phyloP scores from a whole-genome alignment of 53 echinoderm and acorn worm species.

The Patiria pectinifera region DNA sequence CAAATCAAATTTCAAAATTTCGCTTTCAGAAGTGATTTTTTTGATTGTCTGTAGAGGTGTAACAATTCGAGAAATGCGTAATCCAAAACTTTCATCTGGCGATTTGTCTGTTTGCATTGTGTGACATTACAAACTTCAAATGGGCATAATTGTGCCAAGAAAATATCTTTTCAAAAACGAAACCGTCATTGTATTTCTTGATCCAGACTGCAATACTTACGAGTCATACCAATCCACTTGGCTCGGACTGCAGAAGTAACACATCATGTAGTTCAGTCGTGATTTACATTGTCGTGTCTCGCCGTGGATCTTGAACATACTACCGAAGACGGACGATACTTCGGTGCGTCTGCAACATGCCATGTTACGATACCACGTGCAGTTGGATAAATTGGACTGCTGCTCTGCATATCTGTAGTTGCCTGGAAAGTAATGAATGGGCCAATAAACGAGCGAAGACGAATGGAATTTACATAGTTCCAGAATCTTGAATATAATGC shows the following conservation, averaged over 20 bases:
- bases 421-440: slow-evolving; percentile 43
- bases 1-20: too few relatives aligned
- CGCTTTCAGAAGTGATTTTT: too few relatives aligned
- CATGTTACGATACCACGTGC: slow-evolving; percentile 87
- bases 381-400: slow-evolving; percentile 84
- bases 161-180: neutral
- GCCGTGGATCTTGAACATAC: slow-evolving; percentile 89
- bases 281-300: slow-evolving; percentile 80
- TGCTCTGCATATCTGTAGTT: slow-evolving; percentile 79
- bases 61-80: too few relatives aligned
- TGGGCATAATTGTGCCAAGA: too few relatives aligned
- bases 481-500: too few relatives aligned
- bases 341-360: slow-evolving; percentile 93
- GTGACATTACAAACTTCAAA: too few relatives aligned
- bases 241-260: slow-evolving; percentile 97
- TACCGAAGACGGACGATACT: slow-evolving; percentile 90
- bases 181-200: too few relatives aligned
- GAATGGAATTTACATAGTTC: neutral
- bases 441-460: neutral
- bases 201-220: slow-evolving; percentile 26
- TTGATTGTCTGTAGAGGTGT: too few relatives aligned
- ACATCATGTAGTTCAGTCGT: slow-evolving; percentile 98
- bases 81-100: too few relatives aligned
- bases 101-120: too few relatives aligned
- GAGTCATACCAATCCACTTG: slow-evolving; percentile 93